phyloP scores from a whole-genome alignment of 2,888 invertebrate species.

The Epistrophella euchroma region DNA sequence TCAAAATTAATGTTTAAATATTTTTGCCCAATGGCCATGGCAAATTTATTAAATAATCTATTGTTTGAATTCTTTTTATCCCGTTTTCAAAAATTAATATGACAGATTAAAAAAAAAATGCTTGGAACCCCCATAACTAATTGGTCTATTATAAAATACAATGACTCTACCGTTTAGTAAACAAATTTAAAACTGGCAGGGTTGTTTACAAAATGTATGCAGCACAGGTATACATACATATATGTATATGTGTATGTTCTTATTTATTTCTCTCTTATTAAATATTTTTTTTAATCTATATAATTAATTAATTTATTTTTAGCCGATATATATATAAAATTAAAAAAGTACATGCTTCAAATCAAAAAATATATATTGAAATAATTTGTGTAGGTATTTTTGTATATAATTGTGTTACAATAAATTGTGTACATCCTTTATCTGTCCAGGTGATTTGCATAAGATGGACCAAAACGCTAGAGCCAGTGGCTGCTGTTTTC shows the following conservation, averaged over 20 bases:
- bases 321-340: too few relatives aligned
- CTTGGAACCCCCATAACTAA: background rate
- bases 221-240: too few relatives aligned
- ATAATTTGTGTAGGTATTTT: too few relatives aligned
- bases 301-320: too few relatives aligned
- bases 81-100: background rate
- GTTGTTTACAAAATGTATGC: background rate
- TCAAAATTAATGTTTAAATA: background rate
- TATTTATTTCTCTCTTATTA: background rate
- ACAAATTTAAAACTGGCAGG: background rate
- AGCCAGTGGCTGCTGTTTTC: too few relatives aligned
- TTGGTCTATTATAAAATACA: background rate
- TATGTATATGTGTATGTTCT: too few relatives aligned
- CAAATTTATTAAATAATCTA: background rate
- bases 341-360: too few relatives aligned
- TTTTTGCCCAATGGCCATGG: background rate
- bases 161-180: background rate
- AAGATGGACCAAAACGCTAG: too few relatives aligned
- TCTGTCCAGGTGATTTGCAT: too few relatives aligned
- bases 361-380: background rate
- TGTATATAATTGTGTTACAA: too few relatives aligned
- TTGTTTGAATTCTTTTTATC: background rate
- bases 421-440: too few relatives aligned
- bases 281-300: background rate
- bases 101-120: background rate